Evolutionary conservation across 2,113 vertebrate genomes (phyloP).

Genomic region (Pipra filicauda): DNA sequence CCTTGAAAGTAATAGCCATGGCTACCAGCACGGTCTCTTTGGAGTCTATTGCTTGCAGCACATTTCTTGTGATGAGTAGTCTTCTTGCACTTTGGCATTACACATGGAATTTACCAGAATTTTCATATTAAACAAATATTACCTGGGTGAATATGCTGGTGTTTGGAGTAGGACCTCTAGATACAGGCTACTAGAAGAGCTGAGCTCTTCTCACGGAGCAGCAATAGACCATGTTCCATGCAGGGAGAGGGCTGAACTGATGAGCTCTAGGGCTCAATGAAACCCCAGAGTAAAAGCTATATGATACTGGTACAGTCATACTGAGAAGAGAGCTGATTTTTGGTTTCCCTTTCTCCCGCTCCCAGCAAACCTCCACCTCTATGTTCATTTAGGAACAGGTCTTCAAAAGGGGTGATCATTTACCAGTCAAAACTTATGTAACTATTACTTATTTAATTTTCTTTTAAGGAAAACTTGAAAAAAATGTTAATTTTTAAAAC

Average conservation of each 20-base stretch:
- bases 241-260: neutral
- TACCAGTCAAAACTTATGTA: neutral
- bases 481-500: neutral
- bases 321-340: neutral
- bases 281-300: neutral
- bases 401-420: neutral
- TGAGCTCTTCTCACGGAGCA: neutral
- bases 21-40: neutral
- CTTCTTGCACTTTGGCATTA: neutral
- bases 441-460: neutral
- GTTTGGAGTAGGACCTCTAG: neutral
- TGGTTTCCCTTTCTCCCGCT: neutral
- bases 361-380: neutral
- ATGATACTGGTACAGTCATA: neutral
- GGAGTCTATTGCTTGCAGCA: neutral
- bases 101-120: rapidly evolving
- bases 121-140: neutral
- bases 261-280: neutral
- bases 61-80: neutral
- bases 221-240: neutral
- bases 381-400: neutral
- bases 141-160: too few relatives aligned
- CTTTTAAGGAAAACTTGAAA: neutral
- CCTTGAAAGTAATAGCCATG: rapidly evolving
- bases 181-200: neutral